Base-by-base conservation (phyloP, 2,888 invertebrate genomes). In the Chymomyza procnemis region DNA sequence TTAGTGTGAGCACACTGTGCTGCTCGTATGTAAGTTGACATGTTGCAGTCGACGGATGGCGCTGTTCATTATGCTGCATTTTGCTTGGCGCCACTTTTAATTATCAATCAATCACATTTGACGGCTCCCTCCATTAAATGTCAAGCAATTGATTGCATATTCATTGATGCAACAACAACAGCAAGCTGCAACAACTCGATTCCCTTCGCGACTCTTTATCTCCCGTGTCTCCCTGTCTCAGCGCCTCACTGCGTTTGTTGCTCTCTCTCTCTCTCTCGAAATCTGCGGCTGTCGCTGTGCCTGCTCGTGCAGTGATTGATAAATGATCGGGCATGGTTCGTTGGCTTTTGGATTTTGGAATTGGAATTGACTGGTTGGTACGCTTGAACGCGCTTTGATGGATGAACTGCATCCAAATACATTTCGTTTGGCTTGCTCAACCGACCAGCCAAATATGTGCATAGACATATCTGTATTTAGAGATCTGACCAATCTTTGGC, bases 51-150 rank as follows among this genome's bases (percentile, higher is more conserved):
- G 34, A 50, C 54, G 18, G 19, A 50, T 22, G 18, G 19, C 19
- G 60, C 21, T 64, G 52, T 71, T 69, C 64, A 80, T 85, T 82
- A 74, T 82, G 85, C 76, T 83, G 76, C 68, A 80, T 54, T 75
- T 19, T 50, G 50, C 19, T 50, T 50, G 82, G 82, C 82, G 87
- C 82, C 85, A 84, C 85, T 74, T 81, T 86, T 81, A 84, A 86
- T 86, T 84, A 82, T 84, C 82, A 84, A 86, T 86, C 85, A 86
- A 82, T 84, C 85, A 82, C 79, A 81, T 75, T 81, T 79, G 86
- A 82, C 82, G 75, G 77, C 76, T 81, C 82, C 86, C 87, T 73
- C 85, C 79, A 84, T 86, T 79, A 74, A 82, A 85, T 79, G 77
- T 80, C 84, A 80, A 77, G 59, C 84, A 85, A 81, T 84, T 83